phyloP scores from a whole-genome alignment of 2,888 invertebrate genomes.

The Polydrusus tereticollis region DNA sequence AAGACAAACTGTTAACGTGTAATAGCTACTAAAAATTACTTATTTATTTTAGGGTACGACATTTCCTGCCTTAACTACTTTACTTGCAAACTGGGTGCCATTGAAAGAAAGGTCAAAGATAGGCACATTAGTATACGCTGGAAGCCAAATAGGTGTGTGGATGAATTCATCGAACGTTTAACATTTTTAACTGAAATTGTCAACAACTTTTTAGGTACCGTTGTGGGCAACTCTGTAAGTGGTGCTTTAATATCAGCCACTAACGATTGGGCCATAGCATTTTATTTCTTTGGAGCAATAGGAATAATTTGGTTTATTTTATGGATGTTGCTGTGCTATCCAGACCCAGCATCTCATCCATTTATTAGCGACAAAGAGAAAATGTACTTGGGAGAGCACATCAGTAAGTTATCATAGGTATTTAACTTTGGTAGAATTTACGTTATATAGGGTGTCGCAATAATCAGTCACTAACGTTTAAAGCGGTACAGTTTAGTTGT shows the following conservation, averaged over 20 bases:
- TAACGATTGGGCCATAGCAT: slow-evolving; percentile 80
- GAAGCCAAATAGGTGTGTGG: slow-evolving; percentile 73
- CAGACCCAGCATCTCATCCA: slow-evolving; percentile 78
- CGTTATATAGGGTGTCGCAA: too few species aligned
- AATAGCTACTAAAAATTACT: too few species aligned
- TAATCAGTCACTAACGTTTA: too few species aligned
- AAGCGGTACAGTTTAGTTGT: too few species aligned
- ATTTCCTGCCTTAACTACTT: slow-evolving; percentile 84
- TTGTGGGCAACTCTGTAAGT: slow-evolving; percentile 75
- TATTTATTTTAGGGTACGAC: slow-evolving; percentile 76
- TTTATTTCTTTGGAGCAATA: slow-evolving; percentile 82
- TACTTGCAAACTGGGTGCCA: slow-evolving; percentile 86
- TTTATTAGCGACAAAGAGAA: slow-evolving; percentile 62
- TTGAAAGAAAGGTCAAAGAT: slow-evolving; percentile 81
- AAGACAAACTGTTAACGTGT: too few species aligned
- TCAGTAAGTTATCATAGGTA: slow-evolving; percentile 45
- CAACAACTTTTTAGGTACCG: slow-evolving; percentile 66
- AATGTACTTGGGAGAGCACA: slow-evolving; percentile 44
- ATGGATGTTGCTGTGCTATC: slow-evolving; percentile 66
- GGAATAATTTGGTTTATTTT: slow-evolving; percentile 78
- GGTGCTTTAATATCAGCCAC: slow-evolving; percentile 77
- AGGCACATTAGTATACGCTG: slow-evolving; percentile 84
- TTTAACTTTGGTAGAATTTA: too few species aligned
- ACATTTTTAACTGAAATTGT: background rate
- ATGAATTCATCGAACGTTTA: background rate